These are phyloP conservation scores for Chrysopa pallens DNA, from an alignment of 1,140 invertebrate species.

Conservation along the genomic window DNA sequence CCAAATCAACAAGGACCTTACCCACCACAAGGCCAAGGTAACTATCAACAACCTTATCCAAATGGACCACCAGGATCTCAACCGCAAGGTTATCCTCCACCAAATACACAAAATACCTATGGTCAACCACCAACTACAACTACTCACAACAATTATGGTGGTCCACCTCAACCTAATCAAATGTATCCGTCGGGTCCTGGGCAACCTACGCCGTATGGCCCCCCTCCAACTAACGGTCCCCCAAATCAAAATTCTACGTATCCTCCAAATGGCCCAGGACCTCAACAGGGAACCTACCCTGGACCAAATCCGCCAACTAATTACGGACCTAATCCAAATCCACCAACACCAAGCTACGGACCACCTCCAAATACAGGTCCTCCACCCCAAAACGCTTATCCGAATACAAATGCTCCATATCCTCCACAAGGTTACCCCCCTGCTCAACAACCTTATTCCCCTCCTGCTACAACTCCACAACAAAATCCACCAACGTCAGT, in stretches of 20 bases:
- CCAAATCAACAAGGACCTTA: conserved; percentile 20
- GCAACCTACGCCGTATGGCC: conserved; percentile 2
- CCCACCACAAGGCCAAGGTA: conserved; percentile 12
- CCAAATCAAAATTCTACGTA: conserved; percentile 8
- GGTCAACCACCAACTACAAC: conserved; percentile 22
- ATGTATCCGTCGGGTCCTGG: background rate
- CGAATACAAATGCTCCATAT: conserved; percentile 8
- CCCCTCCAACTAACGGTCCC: conserved; percentile 9
- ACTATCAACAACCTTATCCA: conserved; percentile 21
- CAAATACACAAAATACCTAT: conserved; percentile 24
- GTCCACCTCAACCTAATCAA: conserved; percentile 11
- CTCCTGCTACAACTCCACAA: conserved; percentile 9
- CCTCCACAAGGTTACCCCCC: conserved; percentile 16
- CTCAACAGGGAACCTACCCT: background rate
- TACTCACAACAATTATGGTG: conserved; percentile 17
- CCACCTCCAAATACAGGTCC: conserved; percentile 10
- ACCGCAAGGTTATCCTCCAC: conserved; percentile 25
- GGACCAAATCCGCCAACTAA: conserved; percentile 17
- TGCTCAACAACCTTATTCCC: conserved; percentile 4
- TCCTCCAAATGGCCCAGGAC: background rate
- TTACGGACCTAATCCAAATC: background rate
- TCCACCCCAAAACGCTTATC: conserved; percentile 19
- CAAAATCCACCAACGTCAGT: conserved; percentile 18
- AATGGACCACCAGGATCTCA: conserved; percentile 22
- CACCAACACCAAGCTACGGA: conserved; percentile 10